Conservation (phyloP, 92 coral and sea anemone genomes). For the Porites lobata region DNA sequence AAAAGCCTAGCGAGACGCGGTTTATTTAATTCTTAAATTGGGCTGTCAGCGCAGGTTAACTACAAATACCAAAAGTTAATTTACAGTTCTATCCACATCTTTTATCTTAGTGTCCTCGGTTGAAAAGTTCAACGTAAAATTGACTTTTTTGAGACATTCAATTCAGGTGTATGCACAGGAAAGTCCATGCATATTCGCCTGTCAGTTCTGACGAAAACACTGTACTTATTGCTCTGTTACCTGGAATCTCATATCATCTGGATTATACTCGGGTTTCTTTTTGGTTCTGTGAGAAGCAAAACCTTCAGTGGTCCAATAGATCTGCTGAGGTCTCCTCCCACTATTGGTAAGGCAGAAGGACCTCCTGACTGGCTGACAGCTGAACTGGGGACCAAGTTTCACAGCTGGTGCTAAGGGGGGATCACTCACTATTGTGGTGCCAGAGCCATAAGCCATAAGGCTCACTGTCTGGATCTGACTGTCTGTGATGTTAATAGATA, state of each 20-base stretch:
- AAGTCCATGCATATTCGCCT: no score
- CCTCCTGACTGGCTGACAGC: slow-evolving; percentile 88
- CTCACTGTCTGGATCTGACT: slow-evolving; percentile 92
- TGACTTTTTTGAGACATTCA: no score
- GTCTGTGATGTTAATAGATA: slow-evolving; percentile 89
- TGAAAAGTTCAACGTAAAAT: no score
- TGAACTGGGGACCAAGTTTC: slow-evolving; percentile 95
- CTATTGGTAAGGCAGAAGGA: slow-evolving; percentile 86
- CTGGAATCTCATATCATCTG: slow-evolving; percentile 92
- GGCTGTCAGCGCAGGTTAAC: no score
- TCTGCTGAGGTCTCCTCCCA: slow-evolving; percentile 96
- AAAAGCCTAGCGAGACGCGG: no score
- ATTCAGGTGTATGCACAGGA: no score
- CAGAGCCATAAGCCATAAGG: slow-evolving; percentile 91
- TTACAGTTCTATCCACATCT: no score
- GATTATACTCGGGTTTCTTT: slow-evolving; percentile 84
- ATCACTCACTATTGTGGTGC: slow-evolving; percentile 95
- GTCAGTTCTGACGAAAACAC: background rate
- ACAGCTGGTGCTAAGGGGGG: slow-evolving; percentile 96
- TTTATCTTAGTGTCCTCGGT: no score
- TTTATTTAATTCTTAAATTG: no score
- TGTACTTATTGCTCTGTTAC: slow-evolving; percentile 31
- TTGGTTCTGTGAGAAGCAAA: slow-evolving; percentile 88
- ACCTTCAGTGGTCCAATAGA: slow-evolving; percentile 99
- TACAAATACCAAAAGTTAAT: no score